Evolutionary conservation across 1,140 invertebrate species (phyloP).

Genomic region (Carcinoscorpius rotundicauda): DNA sequence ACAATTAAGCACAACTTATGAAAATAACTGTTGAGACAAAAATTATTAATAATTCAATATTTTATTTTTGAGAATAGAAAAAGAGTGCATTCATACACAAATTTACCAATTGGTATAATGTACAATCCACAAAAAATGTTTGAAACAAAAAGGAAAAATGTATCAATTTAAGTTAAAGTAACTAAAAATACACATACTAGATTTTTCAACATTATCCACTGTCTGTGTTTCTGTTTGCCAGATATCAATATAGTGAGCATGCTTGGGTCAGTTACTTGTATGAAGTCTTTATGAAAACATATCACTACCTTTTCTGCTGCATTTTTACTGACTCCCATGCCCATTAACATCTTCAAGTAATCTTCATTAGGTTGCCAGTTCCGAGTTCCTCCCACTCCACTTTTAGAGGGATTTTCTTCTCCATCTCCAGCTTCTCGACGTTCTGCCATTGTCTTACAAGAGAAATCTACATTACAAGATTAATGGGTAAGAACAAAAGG

Average conservation of each 20-base stretch:
- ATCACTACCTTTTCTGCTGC: slow-evolving; percentile 31
- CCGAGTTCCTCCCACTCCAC: background rate
- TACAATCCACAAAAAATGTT: slow-evolving; percentile 4
- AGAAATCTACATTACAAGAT: too few relatives aligned
- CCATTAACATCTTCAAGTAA: slow-evolving; percentile 27
- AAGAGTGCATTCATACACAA: too few relatives aligned
- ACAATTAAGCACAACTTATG: too few relatives aligned
- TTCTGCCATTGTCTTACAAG: slow-evolving; percentile 10
- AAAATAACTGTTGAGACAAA: too few relatives aligned
- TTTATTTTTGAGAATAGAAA: too few relatives aligned
- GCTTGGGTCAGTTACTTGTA: background rate
- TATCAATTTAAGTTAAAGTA: background rate
- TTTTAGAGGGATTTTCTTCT: slow-evolving; percentile 13
- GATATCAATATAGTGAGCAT: background rate
- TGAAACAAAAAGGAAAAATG: background rate
- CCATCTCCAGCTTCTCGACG: slow-evolving; percentile 19
- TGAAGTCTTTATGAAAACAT: background rate
- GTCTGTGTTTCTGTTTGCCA: background rate
- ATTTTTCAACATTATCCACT: background rate
- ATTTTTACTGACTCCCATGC: slow-evolving; percentile 32
- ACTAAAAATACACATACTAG: background rate
- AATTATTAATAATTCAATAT: too few relatives aligned
- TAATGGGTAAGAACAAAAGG: too few relatives aligned
- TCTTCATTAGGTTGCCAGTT: slow-evolving; percentile 32
- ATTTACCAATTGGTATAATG: background rate